phyloP scores from a whole-genome alignment of 2,113 vertebrate genomes.

The Tiliqua scincoides region DNA sequence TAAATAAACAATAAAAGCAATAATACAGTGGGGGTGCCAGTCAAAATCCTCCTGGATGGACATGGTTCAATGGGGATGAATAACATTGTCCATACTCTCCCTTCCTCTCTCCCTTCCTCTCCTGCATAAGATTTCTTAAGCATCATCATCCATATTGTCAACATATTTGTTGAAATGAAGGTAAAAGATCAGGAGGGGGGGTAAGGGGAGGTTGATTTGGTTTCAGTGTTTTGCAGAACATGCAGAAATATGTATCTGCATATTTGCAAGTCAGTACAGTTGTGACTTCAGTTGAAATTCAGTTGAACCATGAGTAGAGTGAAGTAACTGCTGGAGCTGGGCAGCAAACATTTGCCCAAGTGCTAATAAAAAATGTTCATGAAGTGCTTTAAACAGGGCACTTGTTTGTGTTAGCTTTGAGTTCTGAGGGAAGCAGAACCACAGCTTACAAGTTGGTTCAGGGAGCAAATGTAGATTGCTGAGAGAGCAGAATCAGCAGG shows the following conservation, averaged over 20 bases:
- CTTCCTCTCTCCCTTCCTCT: not conserved
- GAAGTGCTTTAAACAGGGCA: not conserved
- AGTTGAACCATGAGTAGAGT: not conserved
- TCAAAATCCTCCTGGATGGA: slow-evolving; percentile 3
- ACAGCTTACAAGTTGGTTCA: too few species aligned
- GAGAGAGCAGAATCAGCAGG: too few species aligned
- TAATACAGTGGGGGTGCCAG: not conserved
- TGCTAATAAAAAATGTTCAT: not conserved
- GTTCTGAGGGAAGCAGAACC: too few species aligned
- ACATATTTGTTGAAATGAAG: not conserved
- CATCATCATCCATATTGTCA: not conserved
- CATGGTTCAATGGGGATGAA: not conserved
- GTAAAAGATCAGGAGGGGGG: not conserved
- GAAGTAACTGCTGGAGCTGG: not conserved
- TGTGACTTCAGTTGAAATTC: not conserved
- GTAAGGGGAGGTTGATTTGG: not conserved
- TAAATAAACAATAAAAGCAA: slow-evolving; percentile 12
- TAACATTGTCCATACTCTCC: not conserved
- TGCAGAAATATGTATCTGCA: too few species aligned
- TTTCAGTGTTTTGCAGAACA: too few species aligned
- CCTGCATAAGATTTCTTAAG: not conserved
- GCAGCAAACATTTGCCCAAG: not conserved
- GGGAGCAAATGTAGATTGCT: too few species aligned
- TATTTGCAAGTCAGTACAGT: not conserved
- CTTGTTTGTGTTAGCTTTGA: too few species aligned